phyloP scores from a whole-genome alignment of 2,113 vertebrate species.

The Bos indicus region DNA sequence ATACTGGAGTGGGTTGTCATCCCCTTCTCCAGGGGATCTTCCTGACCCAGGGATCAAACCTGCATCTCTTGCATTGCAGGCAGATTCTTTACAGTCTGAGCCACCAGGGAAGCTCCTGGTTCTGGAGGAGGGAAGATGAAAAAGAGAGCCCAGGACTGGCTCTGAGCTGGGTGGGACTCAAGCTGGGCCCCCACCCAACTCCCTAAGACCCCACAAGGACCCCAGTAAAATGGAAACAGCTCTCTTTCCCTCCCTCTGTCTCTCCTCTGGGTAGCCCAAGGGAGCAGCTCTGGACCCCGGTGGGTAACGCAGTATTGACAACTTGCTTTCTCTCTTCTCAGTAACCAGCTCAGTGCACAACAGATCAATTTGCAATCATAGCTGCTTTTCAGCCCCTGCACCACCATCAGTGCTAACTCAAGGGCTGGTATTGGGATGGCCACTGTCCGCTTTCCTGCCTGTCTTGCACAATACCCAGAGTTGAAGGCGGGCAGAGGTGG shows the following conservation, averaged over 20 bases:
- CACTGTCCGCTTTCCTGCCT: neutral
- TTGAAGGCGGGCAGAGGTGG: neutral
- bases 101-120: neutral
- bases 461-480: neutral
- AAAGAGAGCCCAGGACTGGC: neutral
- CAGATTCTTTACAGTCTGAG: neutral
- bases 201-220: neutral
- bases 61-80: neutral
- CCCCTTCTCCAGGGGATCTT: neutral
- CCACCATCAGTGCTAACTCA: neutral
- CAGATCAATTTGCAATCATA: constrained; percentile 51
- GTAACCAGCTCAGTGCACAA: constrained; percentile 1
- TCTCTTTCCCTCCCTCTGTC: neutral
- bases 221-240: neutral
- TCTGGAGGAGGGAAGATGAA: neutral
- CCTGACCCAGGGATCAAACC: neutral
- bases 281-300: neutral
- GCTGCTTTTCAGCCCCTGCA: neutral
- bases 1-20: neutral
- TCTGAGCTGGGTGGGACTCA: neutral
- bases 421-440: neutral
- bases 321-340: neutral
- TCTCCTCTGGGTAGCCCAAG: neutral
- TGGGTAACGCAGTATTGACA: constrained; percentile 6
- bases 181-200: too few relatives aligned